A percentile compares a stretch with the other conserved stretches of the same genome.
Evolutionary conservation across 2,888 invertebrate genomes (phyloP).

Genomic region (Laothoe populi): DNA sequence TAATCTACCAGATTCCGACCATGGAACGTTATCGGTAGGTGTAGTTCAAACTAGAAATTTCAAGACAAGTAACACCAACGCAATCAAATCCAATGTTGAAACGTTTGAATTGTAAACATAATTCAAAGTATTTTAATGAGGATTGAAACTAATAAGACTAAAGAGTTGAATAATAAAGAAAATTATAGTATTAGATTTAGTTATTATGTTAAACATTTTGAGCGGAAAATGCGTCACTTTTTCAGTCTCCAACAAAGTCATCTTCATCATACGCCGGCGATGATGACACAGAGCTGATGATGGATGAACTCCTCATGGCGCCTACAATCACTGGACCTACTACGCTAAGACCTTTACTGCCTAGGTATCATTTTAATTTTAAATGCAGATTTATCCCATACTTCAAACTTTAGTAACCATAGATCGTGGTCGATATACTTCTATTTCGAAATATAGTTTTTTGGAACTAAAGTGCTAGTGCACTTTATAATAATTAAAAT

Average conservation of each 20-base stretch:
- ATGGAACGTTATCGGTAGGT: constrained; percentile 87
- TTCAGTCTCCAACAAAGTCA: constrained; percentile 87
- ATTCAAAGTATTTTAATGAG: too few relatives aligned
- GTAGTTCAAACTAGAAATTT: constrained; percentile 4
- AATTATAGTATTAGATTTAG: neutral
- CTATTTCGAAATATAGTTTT: neutral
- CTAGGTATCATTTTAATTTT: constrained; percentile 70
- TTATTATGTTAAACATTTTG: constrained; percentile 43
- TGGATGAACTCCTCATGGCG: constrained; percentile 92
- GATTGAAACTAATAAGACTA: too few relatives aligned
- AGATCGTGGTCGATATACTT: neutral
- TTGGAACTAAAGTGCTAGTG: too few relatives aligned
- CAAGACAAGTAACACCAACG: too few relatives aligned
- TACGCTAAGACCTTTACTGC: constrained; percentile 88
- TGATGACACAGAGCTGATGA: constrained; percentile 92
- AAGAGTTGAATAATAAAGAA: neutral
- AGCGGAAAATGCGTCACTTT: constrained; percentile 51
- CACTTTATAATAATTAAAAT: too few relatives aligned
- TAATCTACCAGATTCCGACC: constrained; percentile 88
- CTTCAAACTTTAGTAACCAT: neutral
- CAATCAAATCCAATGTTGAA: too few relatives aligned
- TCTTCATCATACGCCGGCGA: constrained; percentile 88
- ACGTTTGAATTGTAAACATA: too few relatives aligned
- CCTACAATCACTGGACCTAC: constrained; percentile 90
- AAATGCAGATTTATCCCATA: neutral